phyloP scores from a whole-genome alignment of 1,140 invertebrate species.

The Archegozetes longisetosus region DNA sequence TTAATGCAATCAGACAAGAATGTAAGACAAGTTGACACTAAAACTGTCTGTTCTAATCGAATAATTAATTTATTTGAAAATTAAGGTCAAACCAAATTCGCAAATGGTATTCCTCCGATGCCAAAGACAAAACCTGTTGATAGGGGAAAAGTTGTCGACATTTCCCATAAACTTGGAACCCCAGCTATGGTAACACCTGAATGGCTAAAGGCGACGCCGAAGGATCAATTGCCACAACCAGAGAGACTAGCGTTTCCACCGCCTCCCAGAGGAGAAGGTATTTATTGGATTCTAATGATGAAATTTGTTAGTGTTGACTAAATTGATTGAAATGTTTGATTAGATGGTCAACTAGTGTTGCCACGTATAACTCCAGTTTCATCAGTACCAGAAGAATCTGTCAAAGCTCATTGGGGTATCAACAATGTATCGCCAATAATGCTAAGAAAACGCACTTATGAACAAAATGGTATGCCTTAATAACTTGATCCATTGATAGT shows the following conservation, averaged over 20 bases:
- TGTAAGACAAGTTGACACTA: conserved; percentile 38
- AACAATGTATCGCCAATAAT: conserved; percentile 40
- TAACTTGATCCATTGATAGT: too few species aligned
- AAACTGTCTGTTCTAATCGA: not conserved
- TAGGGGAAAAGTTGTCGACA: conserved; percentile 51
- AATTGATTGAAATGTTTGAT: conserved; percentile 20
- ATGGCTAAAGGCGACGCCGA: conserved; percentile 62
- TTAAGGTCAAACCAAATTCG: conserved; percentile 37
- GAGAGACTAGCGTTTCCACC: conserved; percentile 65
- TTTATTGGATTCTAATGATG: conserved; percentile 4
- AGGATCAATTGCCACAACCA: conserved; percentile 56
- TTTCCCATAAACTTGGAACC: conserved; percentile 55
- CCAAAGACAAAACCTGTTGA: conserved; percentile 18
- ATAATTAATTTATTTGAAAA: conserved; percentile 1
- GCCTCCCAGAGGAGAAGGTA: conserved; percentile 62
- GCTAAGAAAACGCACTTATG: conserved; percentile 52
- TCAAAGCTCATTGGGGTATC: conserved; percentile 41
- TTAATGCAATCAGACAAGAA: conserved; percentile 64
- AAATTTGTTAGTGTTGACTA: conserved; percentile 1
- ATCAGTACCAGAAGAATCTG: conserved; percentile 55
- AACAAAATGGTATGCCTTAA: conserved; percentile 50
- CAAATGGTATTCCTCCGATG: conserved; percentile 14
- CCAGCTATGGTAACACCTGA: conserved; percentile 46
- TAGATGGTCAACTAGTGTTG: conserved; percentile 41
- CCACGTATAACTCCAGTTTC: conserved; percentile 35